These are phyloP conservation scores for Medauroidea extradentata DNA, from an alignment of 1,140 invertebrate genomes.

Conservation along the genomic window DNA sequence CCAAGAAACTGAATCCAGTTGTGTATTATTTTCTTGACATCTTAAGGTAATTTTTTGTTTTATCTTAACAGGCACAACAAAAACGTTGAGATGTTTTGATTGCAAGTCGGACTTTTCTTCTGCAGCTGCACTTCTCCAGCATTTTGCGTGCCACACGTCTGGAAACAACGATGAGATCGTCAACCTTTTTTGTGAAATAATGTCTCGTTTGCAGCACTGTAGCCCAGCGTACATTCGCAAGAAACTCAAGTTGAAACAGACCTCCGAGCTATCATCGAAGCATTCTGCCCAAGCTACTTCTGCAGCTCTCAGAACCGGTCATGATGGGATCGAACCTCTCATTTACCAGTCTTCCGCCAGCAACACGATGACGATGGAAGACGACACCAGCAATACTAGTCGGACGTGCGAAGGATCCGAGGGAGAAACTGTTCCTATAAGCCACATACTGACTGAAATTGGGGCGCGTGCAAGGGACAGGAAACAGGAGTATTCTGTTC, in stretches of 20 bases:
- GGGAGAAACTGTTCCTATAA: neutral
- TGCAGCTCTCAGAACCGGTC: neutral
- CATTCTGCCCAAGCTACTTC: neutral
- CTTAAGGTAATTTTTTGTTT: too few relatives aligned
- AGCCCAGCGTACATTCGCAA: conserved; percentile 1
- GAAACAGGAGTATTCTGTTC: neutral
- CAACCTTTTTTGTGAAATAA: conserved; percentile 12
- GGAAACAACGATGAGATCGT: conserved; percentile 5
- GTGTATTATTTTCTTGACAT: too few relatives aligned
- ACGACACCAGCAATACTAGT: neutral
- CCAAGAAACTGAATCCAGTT: too few relatives aligned
- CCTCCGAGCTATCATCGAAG: neutral
- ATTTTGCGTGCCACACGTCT: conserved; percentile 33
- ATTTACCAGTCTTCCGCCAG: neutral
- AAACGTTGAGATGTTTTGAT: conserved; percentile 27
- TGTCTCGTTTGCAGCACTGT: neutral
- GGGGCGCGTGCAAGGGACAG: conserved; percentile 5
- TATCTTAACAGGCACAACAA: conserved; percentile 26
- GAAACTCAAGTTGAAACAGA: neutral
- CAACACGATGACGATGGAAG: neutral
- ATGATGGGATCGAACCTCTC: neutral
- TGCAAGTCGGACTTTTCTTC: conserved; percentile 30
- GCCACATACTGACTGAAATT: conserved; percentile 10
- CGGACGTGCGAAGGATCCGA: neutral
- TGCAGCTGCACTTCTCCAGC: conserved; percentile 31